Conservation (phyloP, 2,888 invertebrate genomes). For the Drosophila neonasuta region DNA sequence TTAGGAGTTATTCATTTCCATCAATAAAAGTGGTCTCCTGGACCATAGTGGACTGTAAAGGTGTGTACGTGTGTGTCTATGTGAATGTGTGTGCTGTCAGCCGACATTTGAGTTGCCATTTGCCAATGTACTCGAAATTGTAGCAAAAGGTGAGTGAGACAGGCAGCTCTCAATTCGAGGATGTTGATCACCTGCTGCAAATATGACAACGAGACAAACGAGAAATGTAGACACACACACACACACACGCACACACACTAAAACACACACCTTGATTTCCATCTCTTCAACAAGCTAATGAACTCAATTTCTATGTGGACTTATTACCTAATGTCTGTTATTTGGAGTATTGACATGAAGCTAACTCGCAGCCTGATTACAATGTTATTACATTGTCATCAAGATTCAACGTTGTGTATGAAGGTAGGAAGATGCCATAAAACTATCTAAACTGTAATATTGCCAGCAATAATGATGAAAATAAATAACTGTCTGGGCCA, state of each 20-base stretch:
- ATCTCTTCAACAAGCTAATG: slow-evolving; percentile 19
- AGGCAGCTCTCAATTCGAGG: slow-evolving; percentile 43
- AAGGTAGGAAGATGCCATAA: slow-evolving; percentile 4
- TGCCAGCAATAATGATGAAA: slow-evolving; percentile 47
- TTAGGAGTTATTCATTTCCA: no score
- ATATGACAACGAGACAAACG: slow-evolving; percentile 32
- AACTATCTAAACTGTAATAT: slow-evolving; percentile 39
- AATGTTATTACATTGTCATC: slow-evolving; percentile 51
- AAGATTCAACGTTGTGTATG: slow-evolving; percentile 13
- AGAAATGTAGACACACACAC: slow-evolving; percentile 14
- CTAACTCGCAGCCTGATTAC: slow-evolving; percentile 42
- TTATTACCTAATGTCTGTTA: slow-evolving; percentile 49
- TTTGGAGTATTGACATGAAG: slow-evolving; percentile 42
- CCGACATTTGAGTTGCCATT: slow-evolving; percentile 51
- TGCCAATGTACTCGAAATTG: slow-evolving; percentile 32
- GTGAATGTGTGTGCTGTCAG: slow-evolving; percentile 42
- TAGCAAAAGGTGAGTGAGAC: slow-evolving; percentile 31
- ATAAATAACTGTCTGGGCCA: slow-evolving; percentile 54
- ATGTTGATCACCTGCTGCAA: slow-evolving; percentile 45
- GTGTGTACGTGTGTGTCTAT: slow-evolving; percentile 1
- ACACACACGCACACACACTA: no score
- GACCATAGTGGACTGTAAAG: no score
- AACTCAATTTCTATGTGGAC: slow-evolving; percentile 38
- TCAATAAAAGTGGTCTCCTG: no score
- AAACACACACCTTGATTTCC: no score